phyloP scores from a whole-genome alignment of 35 echinoderm and acorn worm species.

The Apostichopus californicus region DNA sequence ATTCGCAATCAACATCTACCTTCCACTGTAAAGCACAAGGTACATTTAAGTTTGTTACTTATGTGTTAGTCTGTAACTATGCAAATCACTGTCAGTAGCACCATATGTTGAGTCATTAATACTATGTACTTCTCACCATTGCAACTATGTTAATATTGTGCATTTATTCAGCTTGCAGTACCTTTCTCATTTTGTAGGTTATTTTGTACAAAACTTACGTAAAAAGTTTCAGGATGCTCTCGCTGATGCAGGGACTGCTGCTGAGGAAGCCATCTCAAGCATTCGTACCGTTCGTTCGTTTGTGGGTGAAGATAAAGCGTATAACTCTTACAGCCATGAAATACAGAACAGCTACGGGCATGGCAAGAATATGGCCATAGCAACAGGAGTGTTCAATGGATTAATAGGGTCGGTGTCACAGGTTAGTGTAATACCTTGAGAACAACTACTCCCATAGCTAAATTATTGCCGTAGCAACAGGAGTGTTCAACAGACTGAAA shows the following conservation, averaged over 20 bases:
- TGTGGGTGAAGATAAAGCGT: conserved; percentile 73
- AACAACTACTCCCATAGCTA: no score
- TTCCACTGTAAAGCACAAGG: no score
- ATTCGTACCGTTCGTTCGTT: conserved; percentile 87
- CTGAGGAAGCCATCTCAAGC: conserved; percentile 91
- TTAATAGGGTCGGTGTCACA: conserved; percentile 81
- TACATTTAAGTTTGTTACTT: no score
- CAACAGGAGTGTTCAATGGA: conserved; percentile 83
- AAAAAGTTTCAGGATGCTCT: conserved; percentile 96
- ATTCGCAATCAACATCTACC: no score
- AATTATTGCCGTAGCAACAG: no score
- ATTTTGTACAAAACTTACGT: conserved; percentile 69
- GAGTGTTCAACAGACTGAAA: no score
- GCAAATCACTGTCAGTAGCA: no score
- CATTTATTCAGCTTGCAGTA: not conserved
- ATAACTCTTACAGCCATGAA: conserved; percentile 67
- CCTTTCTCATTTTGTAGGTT: conserved; percentile 54
- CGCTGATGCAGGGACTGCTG: conserved; percentile 81
- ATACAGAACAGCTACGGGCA: conserved; percentile 77
- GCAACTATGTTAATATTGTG: not conserved
- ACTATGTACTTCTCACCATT: no score
- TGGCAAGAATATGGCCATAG: conserved; percentile 78
- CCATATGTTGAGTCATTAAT: no score
- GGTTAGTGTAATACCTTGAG: conserved; percentile 45
- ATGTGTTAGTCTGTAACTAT: no score